phyloP scores from a whole-genome alignment of 2,888 invertebrate species.

The Rhingia campestris region DNA sequence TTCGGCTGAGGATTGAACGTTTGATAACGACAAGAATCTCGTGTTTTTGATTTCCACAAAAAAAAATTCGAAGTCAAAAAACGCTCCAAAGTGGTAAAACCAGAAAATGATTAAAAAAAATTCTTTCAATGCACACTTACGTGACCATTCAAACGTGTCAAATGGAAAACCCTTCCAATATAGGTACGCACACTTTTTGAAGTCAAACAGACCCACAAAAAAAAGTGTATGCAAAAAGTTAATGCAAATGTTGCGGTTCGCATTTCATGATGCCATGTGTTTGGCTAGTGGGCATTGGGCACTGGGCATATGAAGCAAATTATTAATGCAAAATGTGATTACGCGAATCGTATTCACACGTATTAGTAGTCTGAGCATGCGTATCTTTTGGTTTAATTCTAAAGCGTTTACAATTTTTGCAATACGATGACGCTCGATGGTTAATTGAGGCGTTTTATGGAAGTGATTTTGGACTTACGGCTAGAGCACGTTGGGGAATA shows the following conservation, averaged over 20 bases:
- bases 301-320: constrained; percentile 7
- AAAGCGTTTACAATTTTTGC: constrained; percentile 59
- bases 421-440: constrained; percentile 41
- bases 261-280: constrained; percentile 10
- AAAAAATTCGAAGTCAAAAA: constrained; percentile 1
- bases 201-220: not conserved
- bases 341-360: constrained; percentile 9
- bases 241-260: constrained; percentile 31
- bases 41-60: not conserved
- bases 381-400: constrained; percentile 55
- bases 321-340: constrained; percentile 22
- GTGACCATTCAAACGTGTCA: not conserved
- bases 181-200: not conserved
- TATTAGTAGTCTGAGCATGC: constrained; percentile 42
- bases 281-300: constrained; percentile 3
- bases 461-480: constrained; percentile 30
- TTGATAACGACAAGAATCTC: not conserved
- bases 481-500: constrained; percentile 26
- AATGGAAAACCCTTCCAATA: not conserved
- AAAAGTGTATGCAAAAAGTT: not conserved
- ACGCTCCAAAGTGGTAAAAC: constrained; percentile 22
- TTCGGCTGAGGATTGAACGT: not conserved
- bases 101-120: constrained; percentile 12
- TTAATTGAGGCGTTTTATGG: constrained; percentile 59
- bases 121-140: not conserved